phyloP scores from a whole-genome alignment of 2,888 invertebrate species.

The Ischnura elegans region DNA sequence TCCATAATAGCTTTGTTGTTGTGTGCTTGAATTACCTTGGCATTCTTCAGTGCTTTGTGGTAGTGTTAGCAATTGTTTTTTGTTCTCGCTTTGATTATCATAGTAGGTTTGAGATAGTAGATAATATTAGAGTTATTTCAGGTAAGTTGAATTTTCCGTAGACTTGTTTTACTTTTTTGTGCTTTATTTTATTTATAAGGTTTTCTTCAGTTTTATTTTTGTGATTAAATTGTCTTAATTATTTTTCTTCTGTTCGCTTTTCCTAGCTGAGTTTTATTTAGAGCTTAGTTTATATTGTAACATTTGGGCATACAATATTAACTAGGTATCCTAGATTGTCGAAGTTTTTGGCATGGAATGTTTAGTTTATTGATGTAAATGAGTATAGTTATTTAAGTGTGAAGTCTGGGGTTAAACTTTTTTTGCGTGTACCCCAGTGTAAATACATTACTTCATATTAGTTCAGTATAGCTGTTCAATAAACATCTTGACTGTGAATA shows the following conservation, averaged over 20 bases:
- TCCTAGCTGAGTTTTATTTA: no score
- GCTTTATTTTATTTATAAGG: not conserved
- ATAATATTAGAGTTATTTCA: conserved; percentile 22
- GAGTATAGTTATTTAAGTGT: no score
- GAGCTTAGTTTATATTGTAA: no score
- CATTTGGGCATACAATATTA: no score
- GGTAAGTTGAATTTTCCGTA: conserved; percentile 42
- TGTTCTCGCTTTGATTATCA: conserved; percentile 72
- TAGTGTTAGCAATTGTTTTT: conserved; percentile 74
- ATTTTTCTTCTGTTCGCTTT: not conserved
- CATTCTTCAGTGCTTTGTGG: conserved; percentile 75
- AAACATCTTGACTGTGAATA: no score
- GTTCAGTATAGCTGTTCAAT: no score
- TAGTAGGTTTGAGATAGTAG: conserved; percentile 38
- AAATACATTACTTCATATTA: no score
- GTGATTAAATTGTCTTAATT: not conserved
- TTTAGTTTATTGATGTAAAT: no score
- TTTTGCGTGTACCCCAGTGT: no score
- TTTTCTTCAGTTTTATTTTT: not conserved
- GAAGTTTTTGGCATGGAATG: no score
- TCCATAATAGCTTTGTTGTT: conserved; percentile 45
- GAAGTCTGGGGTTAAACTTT: no score
- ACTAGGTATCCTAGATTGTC: no score
- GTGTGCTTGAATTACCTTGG: conserved; percentile 73
- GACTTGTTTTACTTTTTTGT: conserved; percentile 6